Base-by-base conservation (phyloP, 2,888 invertebrate species). In the Zaprionus lineosus region DNA sequence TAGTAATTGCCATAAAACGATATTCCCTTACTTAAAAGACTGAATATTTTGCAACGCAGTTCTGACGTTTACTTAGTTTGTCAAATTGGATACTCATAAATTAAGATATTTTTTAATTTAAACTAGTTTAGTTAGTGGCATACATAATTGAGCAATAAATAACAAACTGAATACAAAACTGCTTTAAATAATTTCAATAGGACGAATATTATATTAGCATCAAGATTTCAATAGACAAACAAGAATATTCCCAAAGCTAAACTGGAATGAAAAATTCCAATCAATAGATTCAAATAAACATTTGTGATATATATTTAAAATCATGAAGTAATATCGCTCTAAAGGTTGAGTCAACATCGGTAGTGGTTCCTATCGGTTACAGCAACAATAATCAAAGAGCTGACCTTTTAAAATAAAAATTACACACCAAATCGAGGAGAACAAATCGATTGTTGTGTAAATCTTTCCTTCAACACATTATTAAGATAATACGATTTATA, bases 121-220 rank as follows among this genome's bases (percentile, higher is more conserved):
- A n/a, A n/a, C n/a, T n/a, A n/a, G n/a, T n/a, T n/a, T n/a, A n/a
- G n/a, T n/a, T n/a, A n/a, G n/a, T n/a, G n/a, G n/a, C n/a, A 59
- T 64, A 26, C 67, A 64, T 56, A 68, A 74, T 74, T 56, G 61
- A 74, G 74, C 51, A 33, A 74, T 74, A 43, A 43, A 51, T 24
- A 8, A 24, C 52, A 46, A 58, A 53, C 41, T 48, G 57, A 56
- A 63, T 63, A 40, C 12, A 53, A 52, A 37, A 14, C 11, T 14
- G 29, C 19, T 62, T 46, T 14, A 28, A 16, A 34, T 63, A 40
- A 6, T 9, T 1, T 4, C 21, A 43, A 43, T 43, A 39, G 48
- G 52, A 33, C 9, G 31, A 47, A 18, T 21, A 8, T 28, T 18
- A 48, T n/a, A 40, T 31, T 51, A n/a, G 3, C 15, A 33, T 14